Evolutionary conservation across 2,888 invertebrate genomes (phyloP).

Genomic region (Polydrusus cervinus): DNA sequence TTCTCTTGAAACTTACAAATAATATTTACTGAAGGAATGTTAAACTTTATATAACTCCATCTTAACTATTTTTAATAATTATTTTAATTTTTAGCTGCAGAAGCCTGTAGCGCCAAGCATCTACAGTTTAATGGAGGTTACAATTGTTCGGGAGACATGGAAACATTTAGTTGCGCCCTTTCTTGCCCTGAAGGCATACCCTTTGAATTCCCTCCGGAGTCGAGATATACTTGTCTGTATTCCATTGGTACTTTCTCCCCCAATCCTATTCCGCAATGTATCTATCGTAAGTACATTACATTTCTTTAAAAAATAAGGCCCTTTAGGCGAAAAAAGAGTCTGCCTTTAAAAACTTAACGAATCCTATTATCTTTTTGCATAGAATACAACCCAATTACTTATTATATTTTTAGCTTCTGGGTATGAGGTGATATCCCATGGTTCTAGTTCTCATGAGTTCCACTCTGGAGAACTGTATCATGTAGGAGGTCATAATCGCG

Average conservation of each 20-base stretch:
- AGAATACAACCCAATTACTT: background rate
- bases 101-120: conserved; percentile 76
- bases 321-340: too few species aligned
- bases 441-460: conserved; percentile 40
- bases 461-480: conserved; percentile 25
- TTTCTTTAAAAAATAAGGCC: too few species aligned
- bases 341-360: too few species aligned
- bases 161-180: conserved; percentile 78
- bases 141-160: conserved; percentile 79
- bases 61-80: too few species aligned
- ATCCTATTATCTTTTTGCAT: too few species aligned
- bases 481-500: conserved; percentile 23
- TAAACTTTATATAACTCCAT: too few species aligned
- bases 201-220: conserved; percentile 77
- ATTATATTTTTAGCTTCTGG: conserved; percentile 58
- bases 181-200: conserved; percentile 79
- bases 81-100: conserved; percentile 71
- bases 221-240: conserved; percentile 80
- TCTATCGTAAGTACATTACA: conserved; percentile 73
- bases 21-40: too few species aligned
- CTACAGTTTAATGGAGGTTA: conserved; percentile 85
- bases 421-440: conserved; percentile 59
- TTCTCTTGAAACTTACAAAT: too few species aligned
- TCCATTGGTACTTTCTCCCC: conserved; percentile 80
- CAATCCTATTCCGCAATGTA: conserved; percentile 82